Conservation (phyloP, 1,140 invertebrate genomes). For the Diplogasteroides magnus region DNA sequence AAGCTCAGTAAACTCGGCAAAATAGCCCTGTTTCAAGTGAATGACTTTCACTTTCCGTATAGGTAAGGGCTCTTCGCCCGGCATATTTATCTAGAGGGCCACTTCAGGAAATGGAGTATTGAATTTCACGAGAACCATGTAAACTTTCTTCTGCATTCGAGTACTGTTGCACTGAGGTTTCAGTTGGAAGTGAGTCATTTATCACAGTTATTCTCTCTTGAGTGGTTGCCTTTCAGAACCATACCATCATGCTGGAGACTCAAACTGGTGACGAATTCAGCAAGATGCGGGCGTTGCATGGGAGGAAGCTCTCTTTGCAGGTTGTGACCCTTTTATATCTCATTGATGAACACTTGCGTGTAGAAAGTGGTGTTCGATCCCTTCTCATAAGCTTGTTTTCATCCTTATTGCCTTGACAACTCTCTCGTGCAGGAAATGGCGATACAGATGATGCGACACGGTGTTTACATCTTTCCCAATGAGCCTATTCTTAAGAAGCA, state of each 20-base stretch:
- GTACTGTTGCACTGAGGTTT: conserved; percentile 19
- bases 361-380: too few relatives aligned
- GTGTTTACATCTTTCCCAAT: conserved; percentile 21
- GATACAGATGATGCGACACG: conserved; percentile 15
- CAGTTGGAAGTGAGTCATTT: conserved; percentile 7
- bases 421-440: conserved; percentile 10
- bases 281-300: conserved; percentile 16
- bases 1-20: conserved; percentile 17
- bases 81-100: background rate
- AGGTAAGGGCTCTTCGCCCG: background rate
- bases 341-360: too few relatives aligned
- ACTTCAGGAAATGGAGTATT: conserved; percentile 11
- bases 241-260: conserved; percentile 15
- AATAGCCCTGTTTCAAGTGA: conserved; percentile 18
- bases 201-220: background rate
- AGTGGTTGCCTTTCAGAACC: background rate
- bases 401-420: background rate
- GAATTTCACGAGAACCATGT: conserved; percentile 10
- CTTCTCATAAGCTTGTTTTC: too few relatives aligned
- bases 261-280: conserved; percentile 25
- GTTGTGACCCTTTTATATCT: too few relatives aligned
- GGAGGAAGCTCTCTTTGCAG: conserved; percentile 15
- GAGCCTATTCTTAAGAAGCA: conserved; percentile 11
- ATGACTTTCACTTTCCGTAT: conserved; percentile 25
- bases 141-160: conserved; percentile 9